Evolutionary conservation across 2,888 invertebrate genomes (phyloP).

Genomic region (Cephus nigrinus): DNA sequence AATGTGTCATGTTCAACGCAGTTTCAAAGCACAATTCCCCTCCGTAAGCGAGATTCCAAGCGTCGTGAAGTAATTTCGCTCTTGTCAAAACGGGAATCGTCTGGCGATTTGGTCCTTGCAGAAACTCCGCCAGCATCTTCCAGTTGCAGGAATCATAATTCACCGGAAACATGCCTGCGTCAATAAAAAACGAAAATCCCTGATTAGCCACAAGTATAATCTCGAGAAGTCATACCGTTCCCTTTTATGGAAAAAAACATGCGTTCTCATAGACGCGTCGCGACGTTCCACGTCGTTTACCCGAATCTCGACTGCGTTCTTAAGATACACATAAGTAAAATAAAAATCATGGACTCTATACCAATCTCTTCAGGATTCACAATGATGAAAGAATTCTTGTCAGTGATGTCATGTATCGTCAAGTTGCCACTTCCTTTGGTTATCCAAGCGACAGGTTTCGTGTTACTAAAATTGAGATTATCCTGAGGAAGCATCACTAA

Average conservation of each 20-base stretch:
- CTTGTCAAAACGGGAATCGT: constrained; percentile 78
- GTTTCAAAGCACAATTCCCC: constrained; percentile 81
- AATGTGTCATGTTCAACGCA: constrained; percentile 83
- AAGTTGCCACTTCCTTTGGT: constrained; percentile 68
- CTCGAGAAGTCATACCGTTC: no score
- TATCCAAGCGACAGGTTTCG: constrained; percentile 75
- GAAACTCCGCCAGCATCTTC: constrained; percentile 76
- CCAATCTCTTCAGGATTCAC: constrained; percentile 88
- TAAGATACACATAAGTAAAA: not conserved
- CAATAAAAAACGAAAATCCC: no score
- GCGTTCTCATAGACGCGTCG: no score
- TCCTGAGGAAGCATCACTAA: constrained; percentile 73
- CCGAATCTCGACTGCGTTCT: not conserved
- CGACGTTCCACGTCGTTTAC: no score
- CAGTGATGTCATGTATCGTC: constrained; percentile 69
- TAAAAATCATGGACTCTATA: constrained; percentile 52
- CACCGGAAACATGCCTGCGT: constrained; percentile 81
- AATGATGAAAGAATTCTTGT: constrained; percentile 76
- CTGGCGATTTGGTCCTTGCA: constrained; percentile 63
- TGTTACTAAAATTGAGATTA: constrained; percentile 71
- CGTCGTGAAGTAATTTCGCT: constrained; percentile 81
- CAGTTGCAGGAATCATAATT: constrained; percentile 85
- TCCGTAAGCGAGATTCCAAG: constrained; percentile 82
- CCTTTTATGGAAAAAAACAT: no score
- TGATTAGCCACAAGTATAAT: no score